A percentile compares a stretch with the other conserved stretches of the same genome.
Conservation (phyloP, 2,113 vertebrate species). For the Asarcornis scutulata region DNA sequence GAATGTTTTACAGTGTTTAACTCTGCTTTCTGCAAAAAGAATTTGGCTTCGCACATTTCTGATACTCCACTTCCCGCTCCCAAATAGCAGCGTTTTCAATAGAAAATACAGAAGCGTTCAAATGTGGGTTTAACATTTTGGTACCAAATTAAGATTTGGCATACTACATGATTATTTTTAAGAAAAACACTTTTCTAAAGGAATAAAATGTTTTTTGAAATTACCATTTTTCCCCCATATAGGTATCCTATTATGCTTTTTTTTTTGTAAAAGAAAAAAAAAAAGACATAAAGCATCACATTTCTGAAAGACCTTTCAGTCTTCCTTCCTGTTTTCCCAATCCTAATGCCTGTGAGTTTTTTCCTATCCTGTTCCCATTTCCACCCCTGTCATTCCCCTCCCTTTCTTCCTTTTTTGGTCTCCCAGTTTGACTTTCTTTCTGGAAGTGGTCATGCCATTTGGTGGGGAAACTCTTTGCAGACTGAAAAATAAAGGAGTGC, state of each 20-base stretch:
- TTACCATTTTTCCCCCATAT: not conserved
- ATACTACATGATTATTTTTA: not conserved
- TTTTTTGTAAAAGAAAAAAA: not conserved
- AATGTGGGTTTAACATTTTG: not conserved
- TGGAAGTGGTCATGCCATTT: not conserved
- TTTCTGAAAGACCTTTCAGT: not conserved
- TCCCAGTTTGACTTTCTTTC: not conserved
- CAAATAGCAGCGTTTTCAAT: not conserved
- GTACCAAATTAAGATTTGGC: not conserved
- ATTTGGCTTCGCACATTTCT: not conserved
- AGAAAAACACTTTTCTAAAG: not conserved
- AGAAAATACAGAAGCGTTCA: not conserved
- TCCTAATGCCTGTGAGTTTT: not conserved
- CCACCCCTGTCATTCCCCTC: not conserved
- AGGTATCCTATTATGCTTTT: not conserved
- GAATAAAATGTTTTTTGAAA: not conserved
- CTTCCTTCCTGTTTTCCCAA: conserved; percentile 24
- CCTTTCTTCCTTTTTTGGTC: not conserved
- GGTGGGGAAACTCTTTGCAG: not conserved
- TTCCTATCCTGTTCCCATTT: conserved; percentile 19
- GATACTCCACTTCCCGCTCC: not conserved
- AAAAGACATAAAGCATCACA: not conserved
- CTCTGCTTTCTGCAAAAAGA: not conserved
- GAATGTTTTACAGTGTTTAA: not conserved
- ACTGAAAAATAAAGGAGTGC: not conserved